phyloP scores from a whole-genome alignment of 2,888 invertebrate species.

The Rhyacophila evoluta region DNA sequence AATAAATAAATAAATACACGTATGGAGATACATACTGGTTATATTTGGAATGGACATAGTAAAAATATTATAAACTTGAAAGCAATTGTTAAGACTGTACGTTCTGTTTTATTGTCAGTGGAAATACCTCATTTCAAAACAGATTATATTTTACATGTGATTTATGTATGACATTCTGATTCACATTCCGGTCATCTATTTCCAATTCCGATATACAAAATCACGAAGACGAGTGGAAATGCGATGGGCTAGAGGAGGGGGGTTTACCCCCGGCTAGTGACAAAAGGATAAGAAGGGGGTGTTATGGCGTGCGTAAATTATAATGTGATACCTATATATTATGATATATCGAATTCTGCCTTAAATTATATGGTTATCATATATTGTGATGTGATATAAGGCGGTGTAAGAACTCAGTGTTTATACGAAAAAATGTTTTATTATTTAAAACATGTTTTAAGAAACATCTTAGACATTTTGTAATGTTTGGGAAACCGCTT shows the following conservation, averaged over 20 bases:
- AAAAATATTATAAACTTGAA: too few species aligned
- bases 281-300: not conserved
- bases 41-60: too few species aligned
- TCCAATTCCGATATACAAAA: constrained; percentile 55
- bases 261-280: not conserved
- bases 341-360: not conserved
- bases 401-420: too few species aligned
- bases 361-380: not conserved
- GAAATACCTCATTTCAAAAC: constrained; percentile 70
- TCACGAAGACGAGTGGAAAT: constrained; percentile 37
- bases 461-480: too few species aligned
- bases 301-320: constrained; percentile 24
- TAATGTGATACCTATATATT: not conserved
- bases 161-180: constrained; percentile 62
- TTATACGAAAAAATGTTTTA: too few species aligned
- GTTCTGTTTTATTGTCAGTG: constrained; percentile 57
- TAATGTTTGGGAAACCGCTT: too few species aligned
- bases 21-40: too few species aligned
- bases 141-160: constrained; percentile 74
- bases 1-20: too few species aligned
- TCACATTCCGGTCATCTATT: constrained; percentile 55
- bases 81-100: constrained; percentile 52
- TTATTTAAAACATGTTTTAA: too few species aligned
- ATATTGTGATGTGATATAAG: too few species aligned
- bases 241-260: constrained; percentile 27